Base-by-base conservation (phyloP, 2,888 invertebrate genomes). In the Tachystola acroxantha region DNA sequence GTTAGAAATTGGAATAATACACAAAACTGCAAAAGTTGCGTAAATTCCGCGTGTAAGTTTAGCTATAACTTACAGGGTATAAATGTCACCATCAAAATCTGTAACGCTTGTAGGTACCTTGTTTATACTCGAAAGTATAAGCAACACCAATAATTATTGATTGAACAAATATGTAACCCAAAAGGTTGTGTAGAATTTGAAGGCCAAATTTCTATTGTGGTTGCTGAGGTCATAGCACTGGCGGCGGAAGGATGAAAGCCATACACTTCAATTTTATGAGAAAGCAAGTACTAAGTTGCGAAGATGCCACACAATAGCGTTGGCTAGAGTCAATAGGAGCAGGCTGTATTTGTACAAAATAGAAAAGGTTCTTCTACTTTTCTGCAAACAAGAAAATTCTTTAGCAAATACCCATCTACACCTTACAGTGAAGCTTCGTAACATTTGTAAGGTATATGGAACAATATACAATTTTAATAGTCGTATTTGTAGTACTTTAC, bases 311-410 rank as follows among this genome's bases (percentile, higher is more conserved):
- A 71, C 66, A 72, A 71, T 65, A 64, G 64, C 54, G 51, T 46
- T 53, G 50, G 54, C 59, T 55, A 60, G 54, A 62, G 62, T 69
- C 65, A 72, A 32, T 66, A 72, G 53, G 54, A 50, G 53, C 46
- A 53, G 53, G 54, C 53, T 64, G 54, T 73, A 71, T 76, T 77
- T 75, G 53, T 57, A 53, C 56, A 57, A 61, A 48, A 58, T 53
- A 64, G 53, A 63, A 68, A 64, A 66, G 57, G 54, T 24, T 19
- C 22, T 10, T 24, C 33, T 24, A 31, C 25, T 51, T 58, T 58
- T 51, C 50, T 53, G 49, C 55, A 67, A 67, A 70, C 51, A 50
- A 51, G 56, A 52, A 56, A 61, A 57, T 60, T 62, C 64, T 64
- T 51, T 41, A 45, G 55, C 50, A 60, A 64, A 65, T 56, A 64